These are phyloP conservation scores for Aphodius sticticus DNA, from an alignment of 2,888 invertebrate species.

Conservation along the genomic window DNA sequence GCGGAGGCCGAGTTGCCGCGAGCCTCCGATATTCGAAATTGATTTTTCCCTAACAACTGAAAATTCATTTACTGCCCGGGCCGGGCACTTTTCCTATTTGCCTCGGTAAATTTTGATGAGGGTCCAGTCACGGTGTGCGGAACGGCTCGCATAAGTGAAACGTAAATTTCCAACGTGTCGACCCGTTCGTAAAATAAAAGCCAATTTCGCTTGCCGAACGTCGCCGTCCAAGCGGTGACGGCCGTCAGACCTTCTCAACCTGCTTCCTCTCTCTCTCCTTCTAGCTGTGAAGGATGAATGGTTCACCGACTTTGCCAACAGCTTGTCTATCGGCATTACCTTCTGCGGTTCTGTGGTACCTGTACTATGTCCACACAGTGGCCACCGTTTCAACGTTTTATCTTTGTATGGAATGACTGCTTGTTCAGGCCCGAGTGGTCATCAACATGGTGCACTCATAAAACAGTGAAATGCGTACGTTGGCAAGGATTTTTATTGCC, in stretches of 20 bases:
- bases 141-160: conserved; percentile 20
- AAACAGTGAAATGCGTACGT: not conserved
- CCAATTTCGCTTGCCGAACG: conserved; percentile 16
- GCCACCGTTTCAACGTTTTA: not conserved
- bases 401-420: not conserved
- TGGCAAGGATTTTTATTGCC: not conserved
- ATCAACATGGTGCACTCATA: not conserved
- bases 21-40: not conserved
- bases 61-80: not conserved
- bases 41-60: not conserved
- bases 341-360: not conserved
- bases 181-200: conserved; percentile 18
- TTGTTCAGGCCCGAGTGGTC: not conserved
- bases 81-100: conserved; percentile 12
- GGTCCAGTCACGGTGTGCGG: conserved; percentile 11
- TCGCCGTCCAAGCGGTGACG: not conserved
- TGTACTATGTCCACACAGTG: not conserved
- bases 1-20: too few species aligned
- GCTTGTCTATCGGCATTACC: not conserved
- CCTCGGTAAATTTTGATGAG: conserved; percentile 23
- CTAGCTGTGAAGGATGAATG: not conserved
- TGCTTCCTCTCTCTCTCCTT: not conserved
- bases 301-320: not conserved
- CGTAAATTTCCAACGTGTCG: conserved; percentile 23
- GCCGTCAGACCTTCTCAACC: not conserved